Evolutionary conservation across 2,888 invertebrate species (phyloP), one percentile per base, ranked within the genome.

Genomic region (Geophilus truncorum): DNA sequence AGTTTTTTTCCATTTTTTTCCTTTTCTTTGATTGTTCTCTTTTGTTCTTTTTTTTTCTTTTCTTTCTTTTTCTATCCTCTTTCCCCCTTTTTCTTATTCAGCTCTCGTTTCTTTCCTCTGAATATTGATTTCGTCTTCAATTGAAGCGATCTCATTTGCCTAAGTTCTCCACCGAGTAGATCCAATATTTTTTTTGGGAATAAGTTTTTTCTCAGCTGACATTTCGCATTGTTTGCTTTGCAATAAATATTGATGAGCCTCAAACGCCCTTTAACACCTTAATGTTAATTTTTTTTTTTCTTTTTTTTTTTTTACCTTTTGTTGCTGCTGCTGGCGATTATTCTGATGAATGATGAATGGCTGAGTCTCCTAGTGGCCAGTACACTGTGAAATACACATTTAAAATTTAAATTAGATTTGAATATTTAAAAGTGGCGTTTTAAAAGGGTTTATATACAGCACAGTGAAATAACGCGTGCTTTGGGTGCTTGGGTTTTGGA

Each of bases 121-220:
- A 70, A 70, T 70, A 70, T 70, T 70, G 70, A 70, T 70, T 70
- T 70, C 70, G 70, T 62, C 70, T 70, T 70, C 70, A 70, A 70
- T 70, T 70, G 70, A 70, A 70, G 70, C 70, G 70, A 70, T 70
- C 70, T 70, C 70, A 70, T 70, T 70, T 70, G 70, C 70, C 70
- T 70, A 70, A 70, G 70, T 70, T 70, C 70, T 70, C 70, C 70
- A 23, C 70, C 70, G 15, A 70, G 70, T 70, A 70, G 70, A 70
- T 70, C 70, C 70, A 70, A 70, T 70, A 28, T 28, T 70, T 70
- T 70, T 70, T 70, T 70, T 1, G 25, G 1, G n/a, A 70, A n/a
- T 45, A 32, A 6, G 21, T 70, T 70, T 70, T 70, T 70, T 28
- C 25, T 70, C 70, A 28, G 25, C 70, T 70, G 70, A 70, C 70